Evolutionary conservation across 1,140 invertebrate genomes (phyloP), one percentile per base, ranked within the genome.

Genomic region (Dendroctonus valens): DNA sequence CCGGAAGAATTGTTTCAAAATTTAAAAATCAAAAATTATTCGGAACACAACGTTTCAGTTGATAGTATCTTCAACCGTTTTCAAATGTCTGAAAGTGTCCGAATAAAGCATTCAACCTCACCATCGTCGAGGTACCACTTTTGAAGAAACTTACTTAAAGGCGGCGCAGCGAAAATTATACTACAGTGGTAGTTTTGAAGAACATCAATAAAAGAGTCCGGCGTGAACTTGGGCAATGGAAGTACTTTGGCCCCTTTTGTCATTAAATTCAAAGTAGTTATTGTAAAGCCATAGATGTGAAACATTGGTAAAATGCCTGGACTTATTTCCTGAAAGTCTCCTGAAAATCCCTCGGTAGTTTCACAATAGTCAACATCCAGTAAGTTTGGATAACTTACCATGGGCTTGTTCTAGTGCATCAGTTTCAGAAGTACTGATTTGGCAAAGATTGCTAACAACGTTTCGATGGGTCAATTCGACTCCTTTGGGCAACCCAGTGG

Each of bases 401-500:
- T 67, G 55, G 7, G 70, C 67, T 14, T 59, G n/a, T 58, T 62
- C 39, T 37, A 73, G 41, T 14, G 70, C 54, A 41, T 64, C 58
- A 5, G 70, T 38, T n/a, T 67, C 62, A 46, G 70, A 41, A 50
- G 49, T 26, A 9, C 0, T 4, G 0, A 63, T 11, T 75, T 82
- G 80, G 6, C 40, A 8, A 6, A 81, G 6, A 72, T 87, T 88
- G 2, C 82, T 76, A 26, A 83, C 73, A 48, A 87, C 76, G 75
- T 87, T 88, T 46, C 73, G 80, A 76, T 96, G 89, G 0, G 89
- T 89, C 0, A 94, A 74, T 80, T 92, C 85, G 0, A 95, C 93
- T 38, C 91, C 93, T 84, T 96, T 96, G 7, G 94, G 93, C 52
- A 91, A 74, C 11, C 94, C 93, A 26, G 92, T 96, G 5, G 93